Evolutionary conservation across 2,797 vertebrate genomes (phyloP), one percentile per base, ranked within the genome.

Genomic region (Sus cebifrons): DNA sequence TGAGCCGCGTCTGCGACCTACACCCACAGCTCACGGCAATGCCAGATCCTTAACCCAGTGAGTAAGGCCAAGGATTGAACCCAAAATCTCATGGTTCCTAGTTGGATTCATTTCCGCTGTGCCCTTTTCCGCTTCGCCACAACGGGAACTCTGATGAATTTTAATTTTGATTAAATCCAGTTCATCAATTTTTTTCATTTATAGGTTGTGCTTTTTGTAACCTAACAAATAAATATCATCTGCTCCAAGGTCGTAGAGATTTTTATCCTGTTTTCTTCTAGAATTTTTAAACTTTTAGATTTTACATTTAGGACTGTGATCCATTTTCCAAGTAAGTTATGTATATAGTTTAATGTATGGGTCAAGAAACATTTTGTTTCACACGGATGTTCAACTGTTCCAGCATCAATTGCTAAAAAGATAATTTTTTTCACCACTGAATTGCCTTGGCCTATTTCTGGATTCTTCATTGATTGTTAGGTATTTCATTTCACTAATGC

Each of bases 271-370:
- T 81, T 71, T 95, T 94, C 73, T 77, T 86, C 8, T 54, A 64
- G 56, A 91, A 60, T 18, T 65, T 90, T 95, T 84, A 27, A 81
- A 77, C 32, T 88, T 95, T 36, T 32, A 32, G 44, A 6, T 20
- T 84, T 94, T 85, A 62, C 6, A 70, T 40, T 79, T 85, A 62
- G 21, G 40, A 54, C 25, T 89, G 18, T 77, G 68, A 83, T 65
- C 21, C 21, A 21, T 58, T 95, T 94, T 94, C 49, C 40, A 81
- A 29, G 18, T 92, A 68, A 60, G 75, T 93, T 77, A 93, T 75
- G 13, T 78, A 25, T 68, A 56, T 23, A n/a, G 21, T 44, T 92
- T 75, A 93, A 40, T 44, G 54, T 79, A 64, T 81, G 18, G 29
- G n/a, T 70, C 25, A 68, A 92, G 23, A 60, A 71, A 58, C 7